Evolutionary conservation across 2,113 vertebrate genomes (phyloP).

Genomic region (Zootoca vivipara): DNA sequence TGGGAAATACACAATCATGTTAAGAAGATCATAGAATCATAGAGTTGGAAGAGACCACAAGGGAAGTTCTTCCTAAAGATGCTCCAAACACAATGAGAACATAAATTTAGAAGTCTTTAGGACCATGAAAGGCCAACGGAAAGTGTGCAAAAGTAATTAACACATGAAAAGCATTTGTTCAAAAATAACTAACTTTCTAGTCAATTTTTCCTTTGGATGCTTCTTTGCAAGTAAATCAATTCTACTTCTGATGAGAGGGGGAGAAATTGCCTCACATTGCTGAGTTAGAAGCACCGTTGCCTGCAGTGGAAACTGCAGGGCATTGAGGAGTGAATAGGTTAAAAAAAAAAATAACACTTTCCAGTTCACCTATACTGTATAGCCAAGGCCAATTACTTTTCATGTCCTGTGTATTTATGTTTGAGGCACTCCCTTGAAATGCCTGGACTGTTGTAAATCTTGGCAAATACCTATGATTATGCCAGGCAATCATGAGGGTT

Average conservation of each 20-base stretch:
- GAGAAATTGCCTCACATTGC: background rate
- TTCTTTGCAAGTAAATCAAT: background rate
- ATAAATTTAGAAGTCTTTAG: background rate
- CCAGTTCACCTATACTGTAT: background rate
- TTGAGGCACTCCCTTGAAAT: background rate
- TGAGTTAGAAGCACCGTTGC: background rate
- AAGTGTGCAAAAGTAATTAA: background rate
- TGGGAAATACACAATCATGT: background rate
- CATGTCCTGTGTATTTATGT: background rate
- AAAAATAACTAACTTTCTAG: background rate
- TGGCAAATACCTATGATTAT: slow-evolving; percentile 9
- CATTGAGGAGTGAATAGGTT: background rate
- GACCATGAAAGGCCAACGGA: background rate
- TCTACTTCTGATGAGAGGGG: background rate
- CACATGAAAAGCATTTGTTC: background rate
- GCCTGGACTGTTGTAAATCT: background rate
- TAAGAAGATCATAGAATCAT: no score
- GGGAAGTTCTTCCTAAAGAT: no score
- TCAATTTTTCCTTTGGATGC: background rate
- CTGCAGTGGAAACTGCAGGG: background rate
- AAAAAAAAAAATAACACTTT: background rate
- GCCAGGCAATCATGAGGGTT: background rate
- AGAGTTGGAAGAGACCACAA: no score
- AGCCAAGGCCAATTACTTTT: slow-evolving; percentile 18
- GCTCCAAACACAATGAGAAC: background rate